Evolutionary conservation across 2,113 vertebrate species (phyloP).

Genomic region (Delphinus delphis): DNA sequence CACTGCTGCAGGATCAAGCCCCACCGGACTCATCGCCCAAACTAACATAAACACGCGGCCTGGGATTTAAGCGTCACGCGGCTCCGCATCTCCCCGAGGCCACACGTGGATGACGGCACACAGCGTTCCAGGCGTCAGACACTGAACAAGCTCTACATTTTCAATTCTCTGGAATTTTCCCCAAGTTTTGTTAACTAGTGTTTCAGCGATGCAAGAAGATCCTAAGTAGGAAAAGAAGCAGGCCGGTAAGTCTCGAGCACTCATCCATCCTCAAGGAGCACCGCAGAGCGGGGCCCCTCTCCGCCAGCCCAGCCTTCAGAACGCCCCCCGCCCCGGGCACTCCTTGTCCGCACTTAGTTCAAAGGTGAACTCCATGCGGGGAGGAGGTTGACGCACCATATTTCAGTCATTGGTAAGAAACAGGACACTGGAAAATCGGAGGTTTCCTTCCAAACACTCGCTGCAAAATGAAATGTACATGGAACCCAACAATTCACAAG

Average conservation of each 20-base stretch:
- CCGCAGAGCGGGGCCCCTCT: no score
- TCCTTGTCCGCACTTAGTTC: conserved; percentile 49
- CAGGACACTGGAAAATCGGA: conserved; percentile 11
- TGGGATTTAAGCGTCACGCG: no score
- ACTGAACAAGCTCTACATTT: background rate
- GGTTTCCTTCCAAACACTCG: background rate
- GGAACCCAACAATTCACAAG: background rate
- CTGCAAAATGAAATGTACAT: background rate
- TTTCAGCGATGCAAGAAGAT: background rate
- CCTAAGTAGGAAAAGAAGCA: background rate
- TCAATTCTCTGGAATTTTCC: background rate
- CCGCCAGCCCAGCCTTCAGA: background rate
- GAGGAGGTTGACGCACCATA: conserved; percentile 40
- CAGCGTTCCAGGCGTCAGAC: background rate
- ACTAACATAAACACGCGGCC: no score
- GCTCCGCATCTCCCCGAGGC: no score
- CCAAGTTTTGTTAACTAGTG: background rate
- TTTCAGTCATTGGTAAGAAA: conserved; percentile 55
- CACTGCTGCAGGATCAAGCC: no score
- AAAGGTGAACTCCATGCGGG: conserved; percentile 28
- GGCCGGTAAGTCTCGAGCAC: background rate
- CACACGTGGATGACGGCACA: no score
- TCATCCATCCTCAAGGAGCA: no score
- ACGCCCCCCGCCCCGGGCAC: background rate
- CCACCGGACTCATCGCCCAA: no score